These are phyloP conservation scores for Leptatherina wallacei DNA, from an alignment of 2,797 vertebrate species.

Conservation along the genomic window DNA sequence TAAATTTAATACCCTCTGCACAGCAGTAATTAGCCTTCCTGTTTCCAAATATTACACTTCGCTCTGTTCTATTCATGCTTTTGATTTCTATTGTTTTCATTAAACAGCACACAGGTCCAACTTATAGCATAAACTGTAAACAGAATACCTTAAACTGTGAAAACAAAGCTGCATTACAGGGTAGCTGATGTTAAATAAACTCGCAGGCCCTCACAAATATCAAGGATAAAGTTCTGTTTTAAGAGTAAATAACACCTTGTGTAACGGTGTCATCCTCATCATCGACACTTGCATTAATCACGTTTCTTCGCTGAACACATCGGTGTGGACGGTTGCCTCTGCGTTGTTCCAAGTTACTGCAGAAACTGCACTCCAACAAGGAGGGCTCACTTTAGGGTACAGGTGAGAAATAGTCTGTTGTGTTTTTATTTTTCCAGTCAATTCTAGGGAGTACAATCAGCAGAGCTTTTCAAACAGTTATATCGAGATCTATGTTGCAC, in stretches of 20 bases:
- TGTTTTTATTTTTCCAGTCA: background rate
- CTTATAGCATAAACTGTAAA: background rate
- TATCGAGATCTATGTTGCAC: background rate
- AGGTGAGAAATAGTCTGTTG: background rate
- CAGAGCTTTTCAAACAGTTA: background rate
- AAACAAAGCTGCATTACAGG: background rate
- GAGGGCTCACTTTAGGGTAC: background rate
- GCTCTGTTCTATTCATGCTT: too few relatives aligned
- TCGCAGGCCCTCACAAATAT: background rate
- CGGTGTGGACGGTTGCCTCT: background rate
- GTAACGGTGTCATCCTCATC: constrained; percentile 4
- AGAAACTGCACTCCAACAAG: constrained; percentile 2
- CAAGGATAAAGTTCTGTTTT: background rate
- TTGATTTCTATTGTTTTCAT: background rate
- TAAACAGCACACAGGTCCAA: background rate
- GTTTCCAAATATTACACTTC: too few relatives aligned
- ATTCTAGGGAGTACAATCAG: background rate
- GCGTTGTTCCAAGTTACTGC: background rate
- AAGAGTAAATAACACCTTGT: constrained; percentile 1
- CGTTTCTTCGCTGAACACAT: background rate
- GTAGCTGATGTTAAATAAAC: background rate
- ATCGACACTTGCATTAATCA: background rate
- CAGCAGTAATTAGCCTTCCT: background rate
- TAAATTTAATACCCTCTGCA: too few relatives aligned
- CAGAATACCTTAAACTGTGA: background rate